Percentiles rank a stretch among this genome's conserved stretches.
phyloP scores from a whole-genome alignment of 2,113 vertebrate species.

The Marmota flaviventris region DNA sequence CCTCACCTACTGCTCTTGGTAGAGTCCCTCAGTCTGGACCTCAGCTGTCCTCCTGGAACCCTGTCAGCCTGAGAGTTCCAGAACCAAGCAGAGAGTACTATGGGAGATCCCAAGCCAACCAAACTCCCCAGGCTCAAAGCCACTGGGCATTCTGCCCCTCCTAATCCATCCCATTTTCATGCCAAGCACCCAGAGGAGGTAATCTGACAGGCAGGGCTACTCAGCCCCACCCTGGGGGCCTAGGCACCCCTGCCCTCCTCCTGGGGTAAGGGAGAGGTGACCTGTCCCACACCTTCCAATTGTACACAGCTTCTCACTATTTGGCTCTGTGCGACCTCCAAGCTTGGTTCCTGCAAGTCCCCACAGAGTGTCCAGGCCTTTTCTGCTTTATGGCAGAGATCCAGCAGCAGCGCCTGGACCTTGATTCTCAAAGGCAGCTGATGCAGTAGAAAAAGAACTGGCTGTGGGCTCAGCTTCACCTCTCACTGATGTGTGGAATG shows the following conservation, averaged over 20 bases:
- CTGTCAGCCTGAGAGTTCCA: not conserved
- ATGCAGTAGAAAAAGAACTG: not conserved
- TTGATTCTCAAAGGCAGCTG: not conserved
- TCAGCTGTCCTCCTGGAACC: not conserved
- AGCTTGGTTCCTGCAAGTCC: not conserved
- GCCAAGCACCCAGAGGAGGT: not conserved
- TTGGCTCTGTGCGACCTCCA: not conserved
- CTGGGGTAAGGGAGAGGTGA: not conserved
- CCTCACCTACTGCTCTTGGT: not conserved
- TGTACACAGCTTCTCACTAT: not conserved
- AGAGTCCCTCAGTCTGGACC: not conserved
- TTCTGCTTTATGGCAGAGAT: not conserved
- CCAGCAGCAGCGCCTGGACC: too few relatives aligned
- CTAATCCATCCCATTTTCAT: not conserved
- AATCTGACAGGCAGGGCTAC: not conserved
- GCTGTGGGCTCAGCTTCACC: not conserved
- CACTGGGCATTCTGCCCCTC: not conserved
- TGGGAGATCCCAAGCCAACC: not conserved
- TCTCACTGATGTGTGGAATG: not conserved
- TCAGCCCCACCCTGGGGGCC: not conserved
- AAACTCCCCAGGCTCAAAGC: not conserved
- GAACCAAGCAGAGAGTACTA: not conserved
- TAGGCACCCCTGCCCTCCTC: too few relatives aligned
- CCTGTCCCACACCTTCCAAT: not conserved
- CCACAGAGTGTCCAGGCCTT: rapidly evolving